Conservation (phyloP, 2,888 invertebrate genomes). For the Acronicta aceris region DNA sequence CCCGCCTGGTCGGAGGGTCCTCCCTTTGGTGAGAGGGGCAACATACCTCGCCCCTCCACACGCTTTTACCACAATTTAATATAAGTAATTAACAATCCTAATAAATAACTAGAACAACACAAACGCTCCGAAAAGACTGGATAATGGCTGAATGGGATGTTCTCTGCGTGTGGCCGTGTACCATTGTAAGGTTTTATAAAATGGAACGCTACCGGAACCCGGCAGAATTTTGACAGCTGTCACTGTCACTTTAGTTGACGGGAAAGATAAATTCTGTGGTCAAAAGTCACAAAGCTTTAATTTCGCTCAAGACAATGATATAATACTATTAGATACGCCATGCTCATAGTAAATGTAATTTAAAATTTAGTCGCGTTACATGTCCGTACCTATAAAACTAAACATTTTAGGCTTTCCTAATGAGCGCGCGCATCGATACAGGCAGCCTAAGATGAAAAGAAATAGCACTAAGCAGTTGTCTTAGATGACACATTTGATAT, state of each 20-base stretch:
- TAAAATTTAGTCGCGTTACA: too few relatives aligned
- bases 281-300: neutral
- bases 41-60: too few relatives aligned
- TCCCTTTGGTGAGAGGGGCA: too few relatives aligned
- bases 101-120: slow-evolving; percentile 40
- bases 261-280: slow-evolving; percentile 17
- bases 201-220: slow-evolving; percentile 25
- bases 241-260: slow-evolving; percentile 44
- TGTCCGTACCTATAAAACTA: too few relatives aligned
- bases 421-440: too few relatives aligned
- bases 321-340: neutral
- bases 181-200: slow-evolving; percentile 35
- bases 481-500: too few relatives aligned
- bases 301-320: slow-evolving; percentile 4
- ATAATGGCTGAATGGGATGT: slow-evolving; percentile 29
- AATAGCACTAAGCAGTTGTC: too few relatives aligned
- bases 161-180: slow-evolving; percentile 21
- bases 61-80: slow-evolving; percentile 16
- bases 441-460: too few relatives aligned
- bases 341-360: too few relatives aligned
- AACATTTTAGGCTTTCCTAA: too few relatives aligned
- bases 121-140: slow-evolving; percentile 30
- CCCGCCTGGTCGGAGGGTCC: too few relatives aligned
- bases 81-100: slow-evolving; percentile 27
- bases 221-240: slow-evolving; percentile 49